A percentile compares a stretch with the other conserved stretches of the same genome.
These are phyloP conservation scores for Coregonus clupeaformis DNA, from an alignment of 2,113 vertebrate genomes.

Conservation along the genomic window DNA sequence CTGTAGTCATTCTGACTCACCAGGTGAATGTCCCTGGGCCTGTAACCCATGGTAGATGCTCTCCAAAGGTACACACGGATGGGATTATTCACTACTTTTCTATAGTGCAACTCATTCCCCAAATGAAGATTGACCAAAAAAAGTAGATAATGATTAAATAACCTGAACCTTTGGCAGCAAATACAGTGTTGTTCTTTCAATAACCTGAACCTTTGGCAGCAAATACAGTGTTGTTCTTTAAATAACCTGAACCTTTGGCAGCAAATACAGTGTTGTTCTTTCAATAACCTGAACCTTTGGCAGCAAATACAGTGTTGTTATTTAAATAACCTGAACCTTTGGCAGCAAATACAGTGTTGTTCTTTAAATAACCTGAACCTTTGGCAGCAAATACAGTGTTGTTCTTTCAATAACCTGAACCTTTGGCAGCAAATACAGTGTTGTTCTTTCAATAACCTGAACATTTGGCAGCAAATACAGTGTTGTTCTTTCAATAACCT, in stretches of 20 bases:
- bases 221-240: no score
- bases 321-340: no score
- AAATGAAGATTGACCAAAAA: constrained; percentile 22
- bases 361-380: no score
- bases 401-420: background rate
- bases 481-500: background rate
- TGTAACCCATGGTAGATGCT: constrained; percentile 79
- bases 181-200: no score
- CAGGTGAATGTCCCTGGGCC: constrained; percentile 66
- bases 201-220: no score
- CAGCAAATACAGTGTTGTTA: no score
- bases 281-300: no score
- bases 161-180: background rate
- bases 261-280: no score
- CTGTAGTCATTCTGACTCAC: constrained; percentile 40
- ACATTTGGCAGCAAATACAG: background rate
- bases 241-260: no score
- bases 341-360: no score
- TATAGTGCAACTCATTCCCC: constrained; percentile 54
- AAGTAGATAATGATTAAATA: background rate
- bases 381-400: background rate
- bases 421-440: background rate
- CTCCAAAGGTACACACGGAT: constrained; percentile 77
- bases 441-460: background rate
- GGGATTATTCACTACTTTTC: constrained; percentile 59